Conservation (phyloP, 2,113 vertebrate species). For the Aphyosemion australe region DNA sequence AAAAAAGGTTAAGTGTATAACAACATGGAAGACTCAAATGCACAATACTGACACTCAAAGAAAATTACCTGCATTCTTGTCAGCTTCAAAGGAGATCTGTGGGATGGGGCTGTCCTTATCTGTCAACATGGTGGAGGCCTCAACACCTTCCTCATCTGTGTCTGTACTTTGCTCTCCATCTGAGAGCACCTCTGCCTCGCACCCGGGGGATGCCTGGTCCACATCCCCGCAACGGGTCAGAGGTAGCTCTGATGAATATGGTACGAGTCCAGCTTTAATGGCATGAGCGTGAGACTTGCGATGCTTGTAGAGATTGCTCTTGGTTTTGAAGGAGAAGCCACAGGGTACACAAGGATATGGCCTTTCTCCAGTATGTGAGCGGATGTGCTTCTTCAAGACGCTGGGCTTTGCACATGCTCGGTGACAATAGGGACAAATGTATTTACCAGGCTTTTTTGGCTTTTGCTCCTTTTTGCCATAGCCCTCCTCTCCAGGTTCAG, state of each 20-base stretch:
- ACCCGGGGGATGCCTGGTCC: constrained; percentile 87
- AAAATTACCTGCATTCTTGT: constrained; percentile 78
- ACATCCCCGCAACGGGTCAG: constrained; percentile 85
- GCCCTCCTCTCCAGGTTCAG: constrained; percentile 89
- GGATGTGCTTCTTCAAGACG: constrained; percentile 98
- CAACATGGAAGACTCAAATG: background rate
- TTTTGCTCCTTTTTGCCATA: constrained; percentile 94
- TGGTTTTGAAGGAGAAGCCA: constrained; percentile 99
- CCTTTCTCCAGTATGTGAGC: constrained; percentile 96
- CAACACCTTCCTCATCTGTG: constrained; percentile 92
- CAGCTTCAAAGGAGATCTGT: constrained; percentile 82
- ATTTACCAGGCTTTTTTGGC: constrained; percentile 97
- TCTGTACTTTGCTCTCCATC: constrained; percentile 98
- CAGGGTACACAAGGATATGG: constrained; percentile 96
- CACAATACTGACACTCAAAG: background rate
- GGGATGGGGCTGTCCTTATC: constrained; percentile 86
- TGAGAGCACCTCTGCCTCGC: constrained; percentile 93
- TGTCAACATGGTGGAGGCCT: constrained; percentile 78
- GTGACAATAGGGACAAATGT: constrained; percentile 96
- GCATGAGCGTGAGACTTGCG: constrained; percentile 98
- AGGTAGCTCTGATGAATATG: constrained; percentile 91
- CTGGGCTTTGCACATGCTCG: constrained; percentile 98
- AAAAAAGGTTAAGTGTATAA: background rate
- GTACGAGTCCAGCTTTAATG: constrained; percentile 97
- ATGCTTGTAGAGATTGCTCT: constrained; percentile 99